Evolutionary conservation across 1,140 invertebrate genomes (phyloP).

Genomic region (Atopsyche davidsoni): DNA sequence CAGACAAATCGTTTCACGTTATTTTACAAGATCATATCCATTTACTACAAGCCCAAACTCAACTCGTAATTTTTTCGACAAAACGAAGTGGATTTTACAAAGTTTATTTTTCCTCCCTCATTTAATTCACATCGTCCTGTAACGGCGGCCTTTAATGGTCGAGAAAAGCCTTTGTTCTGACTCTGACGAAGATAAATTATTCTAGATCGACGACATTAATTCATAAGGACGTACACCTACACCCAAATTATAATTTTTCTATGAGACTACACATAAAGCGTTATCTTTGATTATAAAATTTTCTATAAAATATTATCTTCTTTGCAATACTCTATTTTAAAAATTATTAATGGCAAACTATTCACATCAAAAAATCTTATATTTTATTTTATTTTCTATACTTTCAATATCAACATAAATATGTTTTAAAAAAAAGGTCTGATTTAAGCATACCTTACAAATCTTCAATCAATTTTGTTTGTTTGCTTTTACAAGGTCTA

Average conservation of each 20-base stretch:
- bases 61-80: too few species aligned
- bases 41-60: too few species aligned
- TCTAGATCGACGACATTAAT: conserved; percentile 16
- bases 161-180: conserved; percentile 11
- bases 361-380: neutral
- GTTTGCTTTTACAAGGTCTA: too few species aligned
- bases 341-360: neutral
- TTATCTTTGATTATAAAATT: conserved; percentile 6
- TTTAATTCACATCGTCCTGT: conserved; percentile 14
- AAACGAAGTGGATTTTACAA: too few species aligned
- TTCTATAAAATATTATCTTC: neutral
- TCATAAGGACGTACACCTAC: neutral
- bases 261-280: too few species aligned
- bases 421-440: neutral
- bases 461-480: too few species aligned
- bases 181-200: conserved; percentile 25
- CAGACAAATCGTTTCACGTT: too few species aligned
- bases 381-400: neutral
- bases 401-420: neutral
- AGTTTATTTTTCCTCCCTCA: conserved; percentile 14
- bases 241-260: neutral
- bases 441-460: too few species aligned
- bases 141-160: conserved; percentile 8
- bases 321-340: neutral
- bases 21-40: too few species aligned